A percentile compares a stretch with the other conserved stretches of the same genome.
These are phyloP conservation scores for Leptinotarsa undecemlineata DNA, from an alignment of 1,140 invertebrate genomes.

Conservation along the genomic window DNA sequence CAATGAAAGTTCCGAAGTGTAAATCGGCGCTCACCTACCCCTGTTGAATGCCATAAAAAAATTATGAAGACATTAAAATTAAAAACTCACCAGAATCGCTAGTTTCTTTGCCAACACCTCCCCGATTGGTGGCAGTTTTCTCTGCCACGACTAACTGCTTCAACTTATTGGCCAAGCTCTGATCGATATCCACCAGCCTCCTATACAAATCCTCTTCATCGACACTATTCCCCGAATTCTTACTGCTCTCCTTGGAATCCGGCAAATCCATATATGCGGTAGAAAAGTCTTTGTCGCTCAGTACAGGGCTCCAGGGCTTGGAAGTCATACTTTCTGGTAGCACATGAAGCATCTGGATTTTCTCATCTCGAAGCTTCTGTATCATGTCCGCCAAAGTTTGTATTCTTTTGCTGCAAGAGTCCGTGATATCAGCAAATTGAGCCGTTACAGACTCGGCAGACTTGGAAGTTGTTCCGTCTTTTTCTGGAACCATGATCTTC, in stretches of 20 bases:
- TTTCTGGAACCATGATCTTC: conserved; percentile 20
- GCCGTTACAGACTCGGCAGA: conserved; percentile 26
- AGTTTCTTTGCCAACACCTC: too few relatives aligned
- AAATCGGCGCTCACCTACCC: too few relatives aligned
- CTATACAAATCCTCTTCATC: conserved; percentile 40
- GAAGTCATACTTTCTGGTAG: neutral
- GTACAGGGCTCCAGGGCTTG: neutral
- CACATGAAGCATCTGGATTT: conserved; percentile 50
- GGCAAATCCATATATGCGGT: conserved; percentile 48
- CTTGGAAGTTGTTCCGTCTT: conserved; percentile 25
- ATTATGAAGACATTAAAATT: too few relatives aligned
- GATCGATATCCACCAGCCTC: conserved; percentile 45
- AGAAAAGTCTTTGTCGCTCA: conserved; percentile 31
- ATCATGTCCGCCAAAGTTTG: conserved; percentile 61
- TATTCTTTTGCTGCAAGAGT: conserved; percentile 60
- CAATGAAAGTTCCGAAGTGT: too few relatives aligned
- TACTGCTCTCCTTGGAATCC: conserved; percentile 30
- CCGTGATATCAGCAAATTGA: conserved; percentile 57
- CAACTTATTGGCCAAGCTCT: conserved; percentile 43
- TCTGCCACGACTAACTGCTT: conserved; percentile 30
- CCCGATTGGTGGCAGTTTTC: neutral
- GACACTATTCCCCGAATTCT: conserved; percentile 21
- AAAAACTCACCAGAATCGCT: too few relatives aligned
- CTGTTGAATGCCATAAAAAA: too few relatives aligned
- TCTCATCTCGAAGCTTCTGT: conserved; percentile 61